These are phyloP conservation scores for Callospermophilus lateralis DNA, from an alignment of 2,113 vertebrate species.

Conservation along the genomic window DNA sequence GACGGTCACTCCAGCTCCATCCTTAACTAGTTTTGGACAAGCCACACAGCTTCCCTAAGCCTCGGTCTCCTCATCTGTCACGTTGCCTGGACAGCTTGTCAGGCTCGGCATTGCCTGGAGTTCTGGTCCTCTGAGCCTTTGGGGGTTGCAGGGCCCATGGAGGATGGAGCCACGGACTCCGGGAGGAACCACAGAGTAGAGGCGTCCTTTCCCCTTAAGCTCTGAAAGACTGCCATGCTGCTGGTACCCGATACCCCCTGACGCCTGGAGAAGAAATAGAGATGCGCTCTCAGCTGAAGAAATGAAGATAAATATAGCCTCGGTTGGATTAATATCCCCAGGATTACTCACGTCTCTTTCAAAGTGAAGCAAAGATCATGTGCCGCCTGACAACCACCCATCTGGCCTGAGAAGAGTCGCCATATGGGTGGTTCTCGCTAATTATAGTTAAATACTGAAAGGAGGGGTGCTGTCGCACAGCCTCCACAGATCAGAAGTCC, in stretches of 20 bases:
- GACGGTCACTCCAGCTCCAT: background rate
- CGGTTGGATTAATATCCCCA: slow-evolving; percentile 88
- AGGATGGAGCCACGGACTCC: background rate
- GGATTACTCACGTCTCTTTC: slow-evolving; percentile 90
- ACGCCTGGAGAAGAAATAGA: slow-evolving; percentile 67
- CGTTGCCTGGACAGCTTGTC: background rate
- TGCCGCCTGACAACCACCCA: slow-evolving; percentile 88
- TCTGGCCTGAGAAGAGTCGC: slow-evolving; percentile 88
- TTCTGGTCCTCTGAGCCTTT: background rate
- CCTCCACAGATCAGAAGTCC: slow-evolving; percentile 74
- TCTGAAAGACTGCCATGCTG: background rate
- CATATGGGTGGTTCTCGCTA: slow-evolving; percentile 88
- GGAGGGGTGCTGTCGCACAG: slow-evolving; percentile 72
- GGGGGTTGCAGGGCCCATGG: background rate
- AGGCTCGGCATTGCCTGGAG: background rate
- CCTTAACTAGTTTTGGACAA: background rate
- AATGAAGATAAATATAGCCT: slow-evolving; percentile 88
- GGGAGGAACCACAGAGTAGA: background rate
- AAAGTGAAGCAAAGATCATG: slow-evolving; percentile 89
- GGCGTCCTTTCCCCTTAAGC: background rate
- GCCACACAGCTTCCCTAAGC: background rate
- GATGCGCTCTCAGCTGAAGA: slow-evolving; percentile 68
- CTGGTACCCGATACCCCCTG: background rate
- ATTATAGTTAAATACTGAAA: slow-evolving; percentile 87
- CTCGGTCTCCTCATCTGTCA: background rate